Percentiles rank a stretch among this genome's conserved stretches.
These are phyloP conservation scores for Podabrus alpinus DNA, from an alignment of 2,888 invertebrate genomes.

Conservation along the genomic window DNA sequence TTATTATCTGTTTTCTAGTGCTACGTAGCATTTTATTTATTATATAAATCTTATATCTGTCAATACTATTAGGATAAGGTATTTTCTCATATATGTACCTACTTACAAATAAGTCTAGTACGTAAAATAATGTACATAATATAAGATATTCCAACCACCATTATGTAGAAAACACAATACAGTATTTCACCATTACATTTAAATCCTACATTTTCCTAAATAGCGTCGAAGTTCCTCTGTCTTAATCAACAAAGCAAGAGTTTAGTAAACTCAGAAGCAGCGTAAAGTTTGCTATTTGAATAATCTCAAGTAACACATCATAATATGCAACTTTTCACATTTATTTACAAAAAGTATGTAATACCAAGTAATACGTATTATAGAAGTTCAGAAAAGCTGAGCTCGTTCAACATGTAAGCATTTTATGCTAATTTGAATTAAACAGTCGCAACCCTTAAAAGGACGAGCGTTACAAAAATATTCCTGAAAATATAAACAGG, in stretches of 20 bases:
- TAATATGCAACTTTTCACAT: not conserved
- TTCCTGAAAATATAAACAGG: not conserved
- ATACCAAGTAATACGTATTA: not conserved
- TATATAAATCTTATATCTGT: too few species aligned
- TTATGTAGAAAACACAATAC: not conserved
- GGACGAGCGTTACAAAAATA: not conserved
- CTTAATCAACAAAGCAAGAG: not conserved
- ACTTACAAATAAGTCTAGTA: not conserved
- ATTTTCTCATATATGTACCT: not conserved
- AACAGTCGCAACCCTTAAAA: not conserved
- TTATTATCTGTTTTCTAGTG: too few species aligned
- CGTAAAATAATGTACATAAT: not conserved
- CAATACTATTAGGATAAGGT: not conserved
- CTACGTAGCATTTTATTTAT: too few species aligned
- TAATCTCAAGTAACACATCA: not conserved
- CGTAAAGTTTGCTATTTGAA: not conserved
- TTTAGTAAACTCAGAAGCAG: not conserved
- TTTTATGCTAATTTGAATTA: not conserved
- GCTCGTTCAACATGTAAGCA: not conserved
- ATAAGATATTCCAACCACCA: not conserved
- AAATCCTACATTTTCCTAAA: not conserved
- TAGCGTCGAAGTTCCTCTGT: not conserved
- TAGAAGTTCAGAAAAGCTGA: not conserved
- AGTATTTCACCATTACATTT: not conserved
- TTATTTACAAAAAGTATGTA: not conserved